Base-by-base conservation (phyloP, 1,140 invertebrate genomes). In the Vanessa tameamea region DNA sequence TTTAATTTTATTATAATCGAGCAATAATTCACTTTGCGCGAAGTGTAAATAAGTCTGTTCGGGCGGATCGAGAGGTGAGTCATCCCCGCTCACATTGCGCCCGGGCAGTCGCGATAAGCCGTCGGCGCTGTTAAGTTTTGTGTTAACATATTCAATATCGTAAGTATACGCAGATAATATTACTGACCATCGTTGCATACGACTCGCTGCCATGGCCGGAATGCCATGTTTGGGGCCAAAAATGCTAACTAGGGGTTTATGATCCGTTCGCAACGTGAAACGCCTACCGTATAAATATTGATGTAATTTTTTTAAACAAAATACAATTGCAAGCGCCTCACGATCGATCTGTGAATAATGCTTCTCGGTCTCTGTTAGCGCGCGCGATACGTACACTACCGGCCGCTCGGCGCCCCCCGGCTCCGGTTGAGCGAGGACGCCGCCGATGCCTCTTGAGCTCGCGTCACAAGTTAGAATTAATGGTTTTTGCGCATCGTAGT, bases 311-410 rank as follows among this genome's bases (percentile, higher is more conserved):
- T 48, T 48, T 48, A 48, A 48, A 15, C 47, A 23, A 64, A 80
- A 94, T 7, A 94, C 83, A 23, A 94, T 87, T 2, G 88, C 91
- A 13, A 94, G 73, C 0, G 88, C 92, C 76, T 95, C 92, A 71
- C 90, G 93, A 61, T 94, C 89, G 11, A 94, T 91, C 73, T 94
- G 90, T 3, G 84, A 76, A 73, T 94, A 94, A 47, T 90, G 85
- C 47, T 74, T 72, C 67, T 94, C 89, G 2, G 85, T 76, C 1
- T 72, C 37, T 8, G 78, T 90, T 47, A 94, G 80, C 2, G 86
- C 77, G 51, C 90, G 80, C 47, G 47, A 23, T 91, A 93, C 92
- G 79, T 81, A 94, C 1, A 67, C 72, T 0, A 80, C 61, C 7
- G 68, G 51, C 1, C 79, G 78, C 71, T 81, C 78, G 47, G 57